These are phyloP conservation scores for Aphodius sticticus DNA, from an alignment of 2,888 invertebrate genomes.

Conservation along the genomic window DNA sequence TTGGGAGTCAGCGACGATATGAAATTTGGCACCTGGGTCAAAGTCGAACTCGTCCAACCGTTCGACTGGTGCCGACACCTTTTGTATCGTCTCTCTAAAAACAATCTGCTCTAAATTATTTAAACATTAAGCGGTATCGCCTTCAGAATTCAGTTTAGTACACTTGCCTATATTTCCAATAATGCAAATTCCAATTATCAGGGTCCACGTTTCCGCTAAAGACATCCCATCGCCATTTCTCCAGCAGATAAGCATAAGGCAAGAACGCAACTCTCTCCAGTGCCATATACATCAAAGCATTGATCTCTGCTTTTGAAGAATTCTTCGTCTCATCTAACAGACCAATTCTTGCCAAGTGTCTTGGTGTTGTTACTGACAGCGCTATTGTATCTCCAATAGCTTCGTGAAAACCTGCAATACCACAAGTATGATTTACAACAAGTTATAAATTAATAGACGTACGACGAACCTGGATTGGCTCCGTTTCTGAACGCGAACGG, in stretches of 20 bases:
- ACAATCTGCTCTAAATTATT: conserved; percentile 23
- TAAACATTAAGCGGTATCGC: conserved; percentile 10
- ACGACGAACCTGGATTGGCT: conserved; percentile 63
- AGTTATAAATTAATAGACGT: not conserved
- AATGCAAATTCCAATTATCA: conserved; percentile 60
- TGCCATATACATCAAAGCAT: conserved; percentile 62
- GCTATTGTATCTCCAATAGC: conserved; percentile 71
- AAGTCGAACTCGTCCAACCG: conserved; percentile 59
- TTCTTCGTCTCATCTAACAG: conserved; percentile 53
- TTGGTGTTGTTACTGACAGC: conserved; percentile 65
- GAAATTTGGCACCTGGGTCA: conserved; percentile 62
- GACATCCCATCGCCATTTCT: conserved; percentile 69
- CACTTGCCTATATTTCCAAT: conserved; percentile 55
- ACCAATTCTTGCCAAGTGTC: conserved; percentile 61
- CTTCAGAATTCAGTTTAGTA: not conserved
- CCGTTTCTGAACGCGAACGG: conserved; percentile 63
- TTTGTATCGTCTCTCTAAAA: conserved; percentile 58
- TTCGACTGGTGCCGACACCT: conserved; percentile 58
- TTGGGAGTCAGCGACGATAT: conserved; percentile 59
- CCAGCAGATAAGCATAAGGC: conserved; percentile 66
- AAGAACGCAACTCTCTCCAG: conserved; percentile 63
- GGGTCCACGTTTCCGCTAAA: conserved; percentile 59
- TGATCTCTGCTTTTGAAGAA: conserved; percentile 57
- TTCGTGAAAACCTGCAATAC: conserved; percentile 63
- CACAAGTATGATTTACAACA: not conserved